Evolutionary conservation across 2,888 invertebrate genomes (phyloP).

Genomic region (Phaedon cochleariae): DNA sequence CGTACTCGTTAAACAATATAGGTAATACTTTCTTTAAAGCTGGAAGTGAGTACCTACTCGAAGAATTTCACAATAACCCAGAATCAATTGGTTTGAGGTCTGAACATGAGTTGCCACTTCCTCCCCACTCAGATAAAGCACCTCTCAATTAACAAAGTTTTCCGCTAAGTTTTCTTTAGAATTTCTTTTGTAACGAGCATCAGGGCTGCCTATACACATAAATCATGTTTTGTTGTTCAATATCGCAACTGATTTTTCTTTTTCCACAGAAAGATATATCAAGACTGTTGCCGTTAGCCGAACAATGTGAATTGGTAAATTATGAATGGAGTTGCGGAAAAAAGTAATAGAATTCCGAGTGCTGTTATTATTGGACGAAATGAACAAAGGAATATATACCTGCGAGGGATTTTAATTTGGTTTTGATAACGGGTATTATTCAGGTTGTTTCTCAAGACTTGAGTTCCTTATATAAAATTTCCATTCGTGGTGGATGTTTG

Average conservation of each 20-base stretch:
- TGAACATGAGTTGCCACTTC: not conserved
- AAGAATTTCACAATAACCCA: too few species aligned
- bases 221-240: not conserved
- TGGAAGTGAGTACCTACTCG: too few species aligned
- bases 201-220: not conserved
- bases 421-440: not conserved
- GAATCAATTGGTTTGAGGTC: too few species aligned
- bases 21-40: too few species aligned
- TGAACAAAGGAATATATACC: not conserved
- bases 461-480: not conserved
- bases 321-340: not conserved
- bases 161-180: not conserved
- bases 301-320: not conserved
- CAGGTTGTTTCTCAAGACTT: not conserved
- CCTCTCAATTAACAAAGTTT: not conserved
- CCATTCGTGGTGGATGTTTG: not conserved
- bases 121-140: not conserved
- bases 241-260: not conserved
- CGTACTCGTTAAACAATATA: too few species aligned
- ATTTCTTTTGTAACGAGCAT: not conserved
- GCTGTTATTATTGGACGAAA: not conserved
- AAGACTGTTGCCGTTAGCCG: not conserved
- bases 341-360: not conserved
- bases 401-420: not conserved
- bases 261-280: not conserved